phyloP scores from a whole-genome alignment of 1,140 invertebrate species.

The Theocolax elegans region DNA sequence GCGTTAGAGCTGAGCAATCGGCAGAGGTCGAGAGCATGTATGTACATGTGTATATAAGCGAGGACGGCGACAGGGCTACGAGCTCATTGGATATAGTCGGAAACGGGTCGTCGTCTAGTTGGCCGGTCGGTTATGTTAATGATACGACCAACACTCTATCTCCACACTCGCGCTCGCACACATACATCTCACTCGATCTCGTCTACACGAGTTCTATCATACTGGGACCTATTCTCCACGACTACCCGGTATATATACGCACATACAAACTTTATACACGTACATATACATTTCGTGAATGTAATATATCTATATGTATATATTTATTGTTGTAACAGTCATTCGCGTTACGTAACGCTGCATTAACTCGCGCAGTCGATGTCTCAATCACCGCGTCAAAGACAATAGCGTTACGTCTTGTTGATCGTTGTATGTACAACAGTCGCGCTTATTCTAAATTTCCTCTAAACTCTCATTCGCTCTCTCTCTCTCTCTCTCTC shows the following conservation, averaged over 20 bases:
- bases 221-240: no score
- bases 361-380: slow-evolving; percentile 49
- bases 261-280: no score
- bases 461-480: no score
- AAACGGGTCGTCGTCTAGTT: slow-evolving; percentile 44
- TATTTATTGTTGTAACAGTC: slow-evolving; percentile 57
- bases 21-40: slow-evolving; percentile 5
- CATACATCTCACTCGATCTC: neutral
- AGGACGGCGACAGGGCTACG: neutral
- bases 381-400: slow-evolving; percentile 53
- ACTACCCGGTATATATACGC: no score
- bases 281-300: no score
- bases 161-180: slow-evolving; percentile 2
- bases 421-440: no score
- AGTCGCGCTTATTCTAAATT: no score
- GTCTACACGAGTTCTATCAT: no score
- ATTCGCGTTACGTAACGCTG: slow-evolving; percentile 51
- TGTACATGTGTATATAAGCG: neutral
- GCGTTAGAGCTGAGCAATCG: neutral
- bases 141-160: slow-evolving; percentile 32
- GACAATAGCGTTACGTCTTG: neutral
- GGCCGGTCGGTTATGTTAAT: slow-evolving; percentile 59
- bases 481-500: no score
- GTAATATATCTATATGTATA: slow-evolving; percentile 4
- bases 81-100: slow-evolving; percentile 24